These are phyloP conservation scores for Cynoglossus semilaevis DNA, from an alignment of 2,113 vertebrate genomes.

Conservation along the genomic window DNA sequence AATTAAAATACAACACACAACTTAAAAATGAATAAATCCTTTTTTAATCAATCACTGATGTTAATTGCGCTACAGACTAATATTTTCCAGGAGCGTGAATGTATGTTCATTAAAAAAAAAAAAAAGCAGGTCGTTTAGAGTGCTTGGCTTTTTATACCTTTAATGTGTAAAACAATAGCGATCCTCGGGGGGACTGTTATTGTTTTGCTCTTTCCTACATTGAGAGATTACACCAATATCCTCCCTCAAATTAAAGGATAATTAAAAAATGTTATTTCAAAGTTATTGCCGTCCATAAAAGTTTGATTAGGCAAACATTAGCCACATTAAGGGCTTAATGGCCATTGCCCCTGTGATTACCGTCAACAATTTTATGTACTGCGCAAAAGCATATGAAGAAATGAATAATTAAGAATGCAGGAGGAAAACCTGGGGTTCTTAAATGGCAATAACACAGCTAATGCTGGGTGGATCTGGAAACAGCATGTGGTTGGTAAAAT, in stretches of 20 bases:
- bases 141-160: slow-evolving; percentile 49
- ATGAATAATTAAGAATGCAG: slow-evolving; percentile 66
- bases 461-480: slow-evolving; percentile 40
- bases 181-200: slow-evolving; percentile 65
- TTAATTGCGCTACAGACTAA: slow-evolving; percentile 45
- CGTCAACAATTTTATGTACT: slow-evolving; percentile 90
- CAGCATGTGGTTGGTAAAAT: slow-evolving; percentile 35
- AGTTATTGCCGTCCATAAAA: slow-evolving; percentile 98
- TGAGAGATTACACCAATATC: slow-evolving; percentile 91
- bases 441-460: slow-evolving; percentile 48
- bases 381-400: slow-evolving; percentile 63
- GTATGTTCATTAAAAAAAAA: slow-evolving; percentile 25
- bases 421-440: slow-evolving; percentile 30
- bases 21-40: slow-evolving; percentile 33
- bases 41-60: slow-evolving; percentile 44
- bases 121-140: slow-evolving; percentile 32
- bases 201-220: slow-evolving; percentile 77
- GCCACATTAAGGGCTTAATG: slow-evolving; percentile 90
- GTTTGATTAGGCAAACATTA: slow-evolving; percentile 98
- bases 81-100: slow-evolving; percentile 25
- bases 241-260: slow-evolving; percentile 93
- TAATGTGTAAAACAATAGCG: slow-evolving; percentile 57
- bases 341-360: slow-evolving; percentile 93
- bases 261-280: slow-evolving; percentile 99
- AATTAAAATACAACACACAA: slow-evolving; percentile 22